Conservation (phyloP, 2,113 vertebrate genomes). For the Amazona guildingii region DNA sequence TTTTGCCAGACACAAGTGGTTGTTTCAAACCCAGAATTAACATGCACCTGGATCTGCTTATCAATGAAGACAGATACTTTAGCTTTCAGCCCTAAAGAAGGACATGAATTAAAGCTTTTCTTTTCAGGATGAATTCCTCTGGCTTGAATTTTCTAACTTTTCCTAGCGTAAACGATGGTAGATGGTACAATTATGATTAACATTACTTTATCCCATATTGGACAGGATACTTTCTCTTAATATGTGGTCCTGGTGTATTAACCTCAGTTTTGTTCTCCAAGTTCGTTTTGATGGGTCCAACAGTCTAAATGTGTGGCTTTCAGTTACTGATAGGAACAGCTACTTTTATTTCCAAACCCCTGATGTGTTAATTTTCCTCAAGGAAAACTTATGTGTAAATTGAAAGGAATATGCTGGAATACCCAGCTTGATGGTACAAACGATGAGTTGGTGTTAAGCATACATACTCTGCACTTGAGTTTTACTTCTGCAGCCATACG, state of each 20-base stretch:
- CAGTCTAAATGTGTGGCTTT: neutral
- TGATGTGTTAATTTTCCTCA: neutral
- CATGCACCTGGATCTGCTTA: neutral
- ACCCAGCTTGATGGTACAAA: neutral
- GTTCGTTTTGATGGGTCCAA: neutral
- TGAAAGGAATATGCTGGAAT: neutral
- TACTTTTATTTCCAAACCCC: neutral
- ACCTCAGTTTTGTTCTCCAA: neutral
- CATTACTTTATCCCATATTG: neutral
- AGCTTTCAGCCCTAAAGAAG: neutral
- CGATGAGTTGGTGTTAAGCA: neutral
- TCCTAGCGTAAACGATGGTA: neutral
- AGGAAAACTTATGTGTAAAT: neutral
- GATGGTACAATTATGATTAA: neutral
- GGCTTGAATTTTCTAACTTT: neutral
- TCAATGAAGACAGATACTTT: neutral
- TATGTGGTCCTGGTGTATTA: neutral
- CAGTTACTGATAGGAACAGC: neutral
- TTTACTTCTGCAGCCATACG: neutral
- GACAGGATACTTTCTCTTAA: neutral
- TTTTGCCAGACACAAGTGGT: neutral
- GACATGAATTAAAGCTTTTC: neutral
- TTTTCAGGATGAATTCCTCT: neutral
- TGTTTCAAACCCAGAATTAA: neutral
- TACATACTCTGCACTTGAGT: neutral